Base-by-base conservation (phyloP, 2,797 vertebrate genomes). In the Thunnus albacares region DNA sequence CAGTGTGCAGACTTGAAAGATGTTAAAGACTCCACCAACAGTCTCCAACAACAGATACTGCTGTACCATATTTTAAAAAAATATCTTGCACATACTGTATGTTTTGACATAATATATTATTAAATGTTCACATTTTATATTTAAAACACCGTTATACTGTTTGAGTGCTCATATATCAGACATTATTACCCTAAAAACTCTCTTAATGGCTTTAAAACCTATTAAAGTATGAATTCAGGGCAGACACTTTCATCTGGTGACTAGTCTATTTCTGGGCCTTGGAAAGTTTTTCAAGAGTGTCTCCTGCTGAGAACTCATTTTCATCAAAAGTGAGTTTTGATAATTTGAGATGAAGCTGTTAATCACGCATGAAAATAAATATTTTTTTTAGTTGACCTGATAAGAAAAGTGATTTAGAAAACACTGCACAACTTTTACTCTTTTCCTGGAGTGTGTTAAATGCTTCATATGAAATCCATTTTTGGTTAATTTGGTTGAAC, bases 241-340 rank as follows among this genome's bases (percentile, higher is more conserved):
- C 59, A 81, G 24, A 41, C 0, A 2, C 58, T 71, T 75, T 73
- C 2, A 76, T 73, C 35, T 61, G 18, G 43, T 73, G 80, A 65
- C n/a, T 3, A 26, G 51, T 71, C 55, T 86, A 70, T 86, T 77
- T 82, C 43, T 59, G 62, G n/a, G 26, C 41, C 18, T 53, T 8
- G 11, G 56, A 53, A 61, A 47, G 13, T 26, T 71, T 67, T 49
- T 22, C 12, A 80, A 65, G 58, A 1, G 2, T 0, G 8, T 12
- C 61, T 63, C 65, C 75, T 28, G 75, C 61, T 75, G 70, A 38
- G 79, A 77, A 35, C 9, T 67, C 62, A 33, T 7, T 56, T 20
- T 60, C 33, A 58, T 2, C 28, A 26, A 38, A 66, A 28, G 28
- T 12, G 35, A 67, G 33, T 56, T 56, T 20, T 43, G 62, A 63